Base-by-base conservation (phyloP, 2,113 vertebrate genomes). In the Rhinogobius similis region DNA sequence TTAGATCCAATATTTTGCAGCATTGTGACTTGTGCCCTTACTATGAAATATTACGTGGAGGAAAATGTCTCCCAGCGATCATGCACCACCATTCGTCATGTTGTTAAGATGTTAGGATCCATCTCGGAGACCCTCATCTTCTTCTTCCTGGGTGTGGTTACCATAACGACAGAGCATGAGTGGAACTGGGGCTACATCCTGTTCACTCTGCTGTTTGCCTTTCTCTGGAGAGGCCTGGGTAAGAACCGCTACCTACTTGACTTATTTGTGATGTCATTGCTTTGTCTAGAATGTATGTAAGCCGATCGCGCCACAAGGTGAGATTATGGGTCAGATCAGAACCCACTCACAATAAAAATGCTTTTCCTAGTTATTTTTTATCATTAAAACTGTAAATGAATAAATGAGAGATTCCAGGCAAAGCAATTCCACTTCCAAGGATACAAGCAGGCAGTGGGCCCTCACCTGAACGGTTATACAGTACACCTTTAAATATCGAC, bases 111-210 rank as follows among this genome's bases (percentile, higher is more conserved):
- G 98, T 79, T 98, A 4, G 95, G 96, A 91, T 95, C 95, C 48
- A 95, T 99, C 80, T 96, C 97, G 0, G 97, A 99, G 86, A 99
- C 97, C 2, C 92, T 99, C 71, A 98, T 99, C 89, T 99, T 99
- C 92, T 98, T 99, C 86, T 99, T 99, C 89, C 94, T 99, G 91
- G 98, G 97, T 0, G 95, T 99, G 63, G 96, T 96, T 78, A 97
- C 97, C 0, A 91, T 99, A 24, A 97, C 97, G 13, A 97, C 95
- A 38, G 95, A 96, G 7, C 98, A 99, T 0, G 96, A 98, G 81
- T 98, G 96, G 97, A 99, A 97, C 91, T 97, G 96, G 96, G 96
- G 93, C 68, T 99, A 98, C 1, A 95, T 99, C 76, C 90, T 96
- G 82, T 98, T 96, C 91, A 98, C 96, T 0, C 84, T 99, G 72